Conservation (phyloP, 53 echinoderm and acorn worm genomes). For the Astropecten irregularis region DNA sequence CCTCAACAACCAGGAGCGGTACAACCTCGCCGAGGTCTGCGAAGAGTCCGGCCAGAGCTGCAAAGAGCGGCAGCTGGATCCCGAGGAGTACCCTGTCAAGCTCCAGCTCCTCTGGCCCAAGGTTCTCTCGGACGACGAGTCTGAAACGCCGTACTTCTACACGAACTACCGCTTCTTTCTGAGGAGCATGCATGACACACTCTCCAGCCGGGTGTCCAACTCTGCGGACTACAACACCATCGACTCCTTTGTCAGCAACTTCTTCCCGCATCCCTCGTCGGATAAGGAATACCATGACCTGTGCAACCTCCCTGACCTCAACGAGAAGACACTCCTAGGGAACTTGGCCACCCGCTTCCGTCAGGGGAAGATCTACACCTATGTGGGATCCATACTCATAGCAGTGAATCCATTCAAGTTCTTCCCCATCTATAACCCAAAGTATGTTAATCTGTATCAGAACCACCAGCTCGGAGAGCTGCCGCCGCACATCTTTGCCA, state of each 20-base stretch:
- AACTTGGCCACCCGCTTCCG: constrained; percentile 84
- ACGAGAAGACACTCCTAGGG: constrained; percentile 86
- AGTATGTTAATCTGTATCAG: constrained; percentile 97
- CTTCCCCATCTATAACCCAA: constrained; percentile 93
- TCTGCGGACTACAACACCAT: constrained; percentile 76
- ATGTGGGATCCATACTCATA: constrained; percentile 97
- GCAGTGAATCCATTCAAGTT: constrained; percentile 95
- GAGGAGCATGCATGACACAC: constrained; percentile 74
- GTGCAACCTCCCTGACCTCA: constrained; percentile 97
- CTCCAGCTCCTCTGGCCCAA: constrained; percentile 96
- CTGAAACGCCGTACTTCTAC: constrained; percentile 66
- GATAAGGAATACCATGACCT: constrained; percentile 96
- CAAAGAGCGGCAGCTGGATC: constrained; percentile 77
- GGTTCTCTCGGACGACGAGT: constrained; percentile 66
- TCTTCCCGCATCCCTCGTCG: constrained; percentile 83
- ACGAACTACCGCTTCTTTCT: constrained; percentile 95
- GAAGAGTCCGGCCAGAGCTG: constrained; percentile 89
- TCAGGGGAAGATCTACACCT: constrained; percentile 98
- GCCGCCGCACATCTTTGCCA: constrained; percentile 97
- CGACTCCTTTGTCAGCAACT: constrained; percentile 95
- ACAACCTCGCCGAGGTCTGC: constrained; percentile 83
- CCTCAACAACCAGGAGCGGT: constrained; percentile 69
- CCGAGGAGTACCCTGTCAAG: constrained; percentile 82
- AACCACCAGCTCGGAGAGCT: constrained; percentile 93
- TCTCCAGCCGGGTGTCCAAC: constrained; percentile 65